Evolutionary conservation across 2,888 invertebrate species (phyloP).

Genomic region (Artemia sinica): DNA sequence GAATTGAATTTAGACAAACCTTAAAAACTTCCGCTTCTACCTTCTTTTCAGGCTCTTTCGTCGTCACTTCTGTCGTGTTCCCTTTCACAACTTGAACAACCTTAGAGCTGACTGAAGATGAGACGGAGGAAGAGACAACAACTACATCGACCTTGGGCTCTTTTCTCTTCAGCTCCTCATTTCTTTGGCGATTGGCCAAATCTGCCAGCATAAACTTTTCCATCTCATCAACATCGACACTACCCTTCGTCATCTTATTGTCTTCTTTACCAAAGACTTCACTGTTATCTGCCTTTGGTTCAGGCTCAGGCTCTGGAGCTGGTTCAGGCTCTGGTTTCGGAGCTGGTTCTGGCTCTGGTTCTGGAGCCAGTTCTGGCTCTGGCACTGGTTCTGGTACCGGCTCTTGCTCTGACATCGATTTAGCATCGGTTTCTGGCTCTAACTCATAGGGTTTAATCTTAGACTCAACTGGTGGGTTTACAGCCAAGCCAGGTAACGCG

Average conservation of each 20-base stretch:
- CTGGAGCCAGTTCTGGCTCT: not conserved
- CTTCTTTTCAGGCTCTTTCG: not conserved
- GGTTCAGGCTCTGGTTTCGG: constrained; percentile 3
- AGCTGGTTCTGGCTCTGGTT: not conserved
- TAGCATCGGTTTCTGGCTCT: not conserved
- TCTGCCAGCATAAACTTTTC: constrained; percentile 5
- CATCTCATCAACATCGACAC: not conserved
- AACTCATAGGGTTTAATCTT: no score
- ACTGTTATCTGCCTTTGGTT: not conserved
- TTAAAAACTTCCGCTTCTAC: no score
- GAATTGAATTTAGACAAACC: no score
- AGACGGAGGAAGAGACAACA: constrained; percentile 4
- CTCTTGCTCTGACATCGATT: not conserved
- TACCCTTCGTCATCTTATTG: not conserved
- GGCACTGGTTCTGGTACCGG: not conserved
- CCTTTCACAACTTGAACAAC: not conserved
- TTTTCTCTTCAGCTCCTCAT: not conserved
- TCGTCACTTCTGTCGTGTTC: not conserved
- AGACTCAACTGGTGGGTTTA: no score
- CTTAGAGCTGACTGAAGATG: constrained; percentile 6
- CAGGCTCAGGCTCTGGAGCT: not conserved
- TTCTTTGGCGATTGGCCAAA: constrained; percentile 5
- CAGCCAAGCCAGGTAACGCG: no score
- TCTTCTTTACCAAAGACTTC: not conserved
- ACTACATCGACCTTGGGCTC: constrained; percentile 1